phyloP scores from a whole-genome alignment of 30 jellyfish, hydroid and myxozoan genomes.

The Nemopilema nomurai region DNA sequence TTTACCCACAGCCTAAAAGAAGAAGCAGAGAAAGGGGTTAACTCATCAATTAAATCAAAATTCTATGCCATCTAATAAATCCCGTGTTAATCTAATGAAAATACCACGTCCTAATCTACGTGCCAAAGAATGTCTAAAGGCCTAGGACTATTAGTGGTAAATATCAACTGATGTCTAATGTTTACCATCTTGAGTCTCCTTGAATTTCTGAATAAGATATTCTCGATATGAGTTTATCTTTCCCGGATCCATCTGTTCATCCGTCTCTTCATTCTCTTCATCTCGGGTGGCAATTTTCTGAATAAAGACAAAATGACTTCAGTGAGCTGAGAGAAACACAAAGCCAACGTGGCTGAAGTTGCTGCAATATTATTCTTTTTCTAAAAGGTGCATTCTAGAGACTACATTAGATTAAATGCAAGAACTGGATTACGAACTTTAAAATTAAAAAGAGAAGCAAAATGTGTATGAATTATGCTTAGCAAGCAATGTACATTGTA shows the following conservation, averaged over 20 bases:
- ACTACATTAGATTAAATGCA: no score
- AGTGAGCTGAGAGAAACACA: neutral
- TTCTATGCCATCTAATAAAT: neutral
- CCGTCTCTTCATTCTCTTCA: conserved; percentile 18
- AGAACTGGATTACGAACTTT: no score
- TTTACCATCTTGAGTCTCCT: no score
- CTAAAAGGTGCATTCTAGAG: no score
- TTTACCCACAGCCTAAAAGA: neutral
- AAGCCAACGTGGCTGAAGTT: no score
- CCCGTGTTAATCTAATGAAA: neutral
- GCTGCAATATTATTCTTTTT: no score
- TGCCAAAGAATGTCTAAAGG: no score
- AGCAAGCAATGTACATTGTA: no score
- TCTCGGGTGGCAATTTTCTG: conserved; percentile 62
- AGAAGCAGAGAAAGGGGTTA: neutral
- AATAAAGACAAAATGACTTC: neutral
- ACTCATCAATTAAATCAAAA: neutral
- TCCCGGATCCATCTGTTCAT: conserved; percentile 37
- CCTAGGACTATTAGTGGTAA: no score
- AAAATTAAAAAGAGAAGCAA: no score
- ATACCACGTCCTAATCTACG: neutral
- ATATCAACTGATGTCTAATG: conserved; percentile 26
- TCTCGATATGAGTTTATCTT: conserved; percentile 51
- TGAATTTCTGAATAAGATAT: conserved; percentile 13
- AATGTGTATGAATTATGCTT: no score